phyloP scores from a whole-genome alignment of 1,140 invertebrate species.

The Spodoptera litura region DNA sequence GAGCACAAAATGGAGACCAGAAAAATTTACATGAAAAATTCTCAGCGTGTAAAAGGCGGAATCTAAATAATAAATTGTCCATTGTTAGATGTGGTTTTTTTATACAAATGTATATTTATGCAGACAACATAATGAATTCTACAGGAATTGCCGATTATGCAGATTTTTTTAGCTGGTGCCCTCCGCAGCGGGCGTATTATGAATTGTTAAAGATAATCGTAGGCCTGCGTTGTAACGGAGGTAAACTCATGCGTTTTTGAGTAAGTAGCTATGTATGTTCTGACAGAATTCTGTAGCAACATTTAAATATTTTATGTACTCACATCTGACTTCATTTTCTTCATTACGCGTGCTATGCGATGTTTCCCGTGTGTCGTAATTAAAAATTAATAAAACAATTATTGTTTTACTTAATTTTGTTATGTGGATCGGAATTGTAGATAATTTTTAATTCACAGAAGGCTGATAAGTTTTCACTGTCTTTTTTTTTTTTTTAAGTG shows the following conservation, averaged over 20 bases:
- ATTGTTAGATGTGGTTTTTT: slow-evolving; percentile 69
- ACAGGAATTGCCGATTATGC: slow-evolving; percentile 67
- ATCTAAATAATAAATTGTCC: slow-evolving; percentile 83
- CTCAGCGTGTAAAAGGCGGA: slow-evolving; percentile 61
- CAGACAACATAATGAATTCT: slow-evolving; percentile 76
- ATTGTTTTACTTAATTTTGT: too few species aligned
- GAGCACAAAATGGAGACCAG: slow-evolving; percentile 56
- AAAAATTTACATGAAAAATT: slow-evolving; percentile 79
- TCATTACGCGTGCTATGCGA: background rate
- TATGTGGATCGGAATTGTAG: too few species aligned
- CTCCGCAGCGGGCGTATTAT: slow-evolving; percentile 51
- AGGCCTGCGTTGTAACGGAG: slow-evolving; percentile 5
- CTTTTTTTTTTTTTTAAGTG: too few species aligned
- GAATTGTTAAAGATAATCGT: slow-evolving; percentile 42
- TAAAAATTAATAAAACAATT: background rate
- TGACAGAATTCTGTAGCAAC: slow-evolving; percentile 12
- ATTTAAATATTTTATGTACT: background rate
- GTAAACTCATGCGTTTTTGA: slow-evolving; percentile 20
- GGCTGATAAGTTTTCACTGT: too few species aligned
- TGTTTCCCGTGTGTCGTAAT: too few species aligned
- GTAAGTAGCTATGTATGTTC: background rate
- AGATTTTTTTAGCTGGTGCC: slow-evolving; percentile 58
- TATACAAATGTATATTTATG: slow-evolving; percentile 69
- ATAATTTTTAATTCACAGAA: too few species aligned
- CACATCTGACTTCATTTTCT: background rate